These are phyloP conservation scores for Pegea sp. DNA, from an alignment of 23 tunicate species.

Conservation along the genomic window DNA sequence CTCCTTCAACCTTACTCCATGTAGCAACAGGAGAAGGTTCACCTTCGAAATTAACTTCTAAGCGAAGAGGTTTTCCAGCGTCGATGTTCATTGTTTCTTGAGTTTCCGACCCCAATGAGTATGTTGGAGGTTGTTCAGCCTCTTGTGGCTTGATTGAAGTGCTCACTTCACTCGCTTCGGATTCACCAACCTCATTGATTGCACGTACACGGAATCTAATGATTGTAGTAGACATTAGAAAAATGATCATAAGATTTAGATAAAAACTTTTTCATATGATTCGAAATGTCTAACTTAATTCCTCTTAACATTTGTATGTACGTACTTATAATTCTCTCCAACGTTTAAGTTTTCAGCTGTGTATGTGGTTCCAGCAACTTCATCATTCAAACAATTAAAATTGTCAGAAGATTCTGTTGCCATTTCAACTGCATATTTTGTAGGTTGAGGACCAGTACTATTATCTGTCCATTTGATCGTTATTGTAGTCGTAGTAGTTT, in stretches of 20 bases:
- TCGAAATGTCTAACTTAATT: background rate
- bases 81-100: slow-evolving; percentile 4
- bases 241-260: background rate
- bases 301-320: background rate
- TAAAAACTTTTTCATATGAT: background rate
- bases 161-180: slow-evolving; percentile 47
- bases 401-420: slow-evolving; percentile 31
- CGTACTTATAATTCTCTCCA: slow-evolving; percentile 47
- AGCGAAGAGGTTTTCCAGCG: slow-evolving; percentile 23
- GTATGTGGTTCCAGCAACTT: slow-evolving; percentile 12
- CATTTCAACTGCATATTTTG: slow-evolving; percentile 29
- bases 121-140: background rate
- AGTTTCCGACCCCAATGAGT: slow-evolving; percentile 10
- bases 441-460: background rate
- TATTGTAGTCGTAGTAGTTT: background rate
- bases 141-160: slow-evolving; percentile 29
- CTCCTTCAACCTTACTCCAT: slow-evolving; percentile 6
- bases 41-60: slow-evolving; percentile 8
- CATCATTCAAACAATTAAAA: slow-evolving; percentile 44
- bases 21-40: slow-evolving; percentile 1
- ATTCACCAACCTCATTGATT: slow-evolving; percentile 49
- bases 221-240: background rate
- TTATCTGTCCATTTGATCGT: background rate
- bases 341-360: slow-evolving; percentile 21
- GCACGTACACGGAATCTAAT: slow-evolving; percentile 57